phyloP scores from a whole-genome alignment of 2,797 vertebrate species.

The Huso huso region DNA sequence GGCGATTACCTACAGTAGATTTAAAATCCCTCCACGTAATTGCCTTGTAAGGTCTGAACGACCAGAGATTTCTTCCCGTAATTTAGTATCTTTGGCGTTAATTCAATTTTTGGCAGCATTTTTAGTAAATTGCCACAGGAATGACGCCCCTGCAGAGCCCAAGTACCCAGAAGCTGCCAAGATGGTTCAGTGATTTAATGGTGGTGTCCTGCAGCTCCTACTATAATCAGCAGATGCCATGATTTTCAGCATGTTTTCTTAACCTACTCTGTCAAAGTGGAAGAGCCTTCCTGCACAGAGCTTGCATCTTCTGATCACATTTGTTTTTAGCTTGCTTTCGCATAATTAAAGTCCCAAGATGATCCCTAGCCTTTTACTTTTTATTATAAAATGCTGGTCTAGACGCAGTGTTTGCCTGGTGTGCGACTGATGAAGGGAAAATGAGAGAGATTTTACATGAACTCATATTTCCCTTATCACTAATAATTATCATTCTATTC shows the following conservation, averaged over 20 bases:
- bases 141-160: conserved; percentile 32
- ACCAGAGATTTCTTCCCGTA: conserved; percentile 31
- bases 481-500: conserved; percentile 12
- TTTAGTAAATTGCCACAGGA: conserved; percentile 47
- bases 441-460: conserved; percentile 18
- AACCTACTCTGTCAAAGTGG: conserved; percentile 38
- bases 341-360: conserved; percentile 54
- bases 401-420: conserved; percentile 30
- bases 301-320: conserved; percentile 51
- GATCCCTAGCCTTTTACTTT: conserved; percentile 52
- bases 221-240: conserved; percentile 50
- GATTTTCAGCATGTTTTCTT: conserved; percentile 42
- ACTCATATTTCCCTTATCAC: conserved; percentile 9
- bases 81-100: conserved; percentile 35
- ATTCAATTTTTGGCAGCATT: conserved; percentile 47
- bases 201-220: conserved; percentile 49
- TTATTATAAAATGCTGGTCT: conserved; percentile 42
- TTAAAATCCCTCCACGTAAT: conserved; percentile 26
- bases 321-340: conserved; percentile 42
- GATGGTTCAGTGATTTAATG: conserved; percentile 58
- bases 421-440: conserved; percentile 35
- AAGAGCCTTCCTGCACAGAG: conserved; percentile 37
- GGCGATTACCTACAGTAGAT: conserved; percentile 24
- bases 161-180: conserved; percentile 51
- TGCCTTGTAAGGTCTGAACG: conserved; percentile 27